Evolutionary conservation across 2,888 invertebrate species (phyloP).

Genomic region (Furcula furcula): DNA sequence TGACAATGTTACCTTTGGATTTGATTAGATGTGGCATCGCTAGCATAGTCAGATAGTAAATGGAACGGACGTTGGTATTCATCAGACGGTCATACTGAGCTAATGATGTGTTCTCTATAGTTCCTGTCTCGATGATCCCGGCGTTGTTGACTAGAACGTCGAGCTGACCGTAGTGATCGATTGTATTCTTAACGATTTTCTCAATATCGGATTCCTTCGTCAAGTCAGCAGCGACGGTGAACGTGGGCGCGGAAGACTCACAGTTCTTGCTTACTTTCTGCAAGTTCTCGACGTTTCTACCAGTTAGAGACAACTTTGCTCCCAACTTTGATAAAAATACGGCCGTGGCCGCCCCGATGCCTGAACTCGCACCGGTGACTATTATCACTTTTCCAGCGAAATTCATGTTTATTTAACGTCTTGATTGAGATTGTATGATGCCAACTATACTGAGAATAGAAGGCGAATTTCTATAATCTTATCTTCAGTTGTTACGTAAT

Average conservation of each 20-base stretch:
- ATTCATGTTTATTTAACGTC: slow-evolving; percentile 55
- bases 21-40: slow-evolving; percentile 92
- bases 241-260: slow-evolving; percentile 65
- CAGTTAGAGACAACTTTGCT: slow-evolving; percentile 87
- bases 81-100: slow-evolving; percentile 95
- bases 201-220: slow-evolving; percentile 88
- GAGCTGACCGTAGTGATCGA: slow-evolving; percentile 88
- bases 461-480: slow-evolving; percentile 24
- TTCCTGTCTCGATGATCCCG: slow-evolving; percentile 90
- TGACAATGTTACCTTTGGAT: slow-evolving; percentile 95
- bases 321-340: slow-evolving; percentile 88
- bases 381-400: slow-evolving; percentile 88
- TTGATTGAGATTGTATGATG: slow-evolving; percentile 1
- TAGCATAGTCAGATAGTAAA: slow-evolving; percentile 92
- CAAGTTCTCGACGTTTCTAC: slow-evolving; percentile 85
- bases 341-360: slow-evolving; percentile 92
- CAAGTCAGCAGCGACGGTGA: slow-evolving; percentile 86
- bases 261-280: slow-evolving; percentile 66
- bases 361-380: slow-evolving; percentile 91
- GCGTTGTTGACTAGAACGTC: slow-evolving; percentile 96
- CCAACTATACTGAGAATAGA: neutral
- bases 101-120: slow-evolving; percentile 91
- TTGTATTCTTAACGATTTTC: slow-evolving; percentile 86
- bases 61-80: slow-evolving; percentile 92
- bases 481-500: slow-evolving; percentile 24